These are phyloP conservation scores for Agrilus mali DNA, from an alignment of 2,888 invertebrate species.

Conservation along the genomic window DNA sequence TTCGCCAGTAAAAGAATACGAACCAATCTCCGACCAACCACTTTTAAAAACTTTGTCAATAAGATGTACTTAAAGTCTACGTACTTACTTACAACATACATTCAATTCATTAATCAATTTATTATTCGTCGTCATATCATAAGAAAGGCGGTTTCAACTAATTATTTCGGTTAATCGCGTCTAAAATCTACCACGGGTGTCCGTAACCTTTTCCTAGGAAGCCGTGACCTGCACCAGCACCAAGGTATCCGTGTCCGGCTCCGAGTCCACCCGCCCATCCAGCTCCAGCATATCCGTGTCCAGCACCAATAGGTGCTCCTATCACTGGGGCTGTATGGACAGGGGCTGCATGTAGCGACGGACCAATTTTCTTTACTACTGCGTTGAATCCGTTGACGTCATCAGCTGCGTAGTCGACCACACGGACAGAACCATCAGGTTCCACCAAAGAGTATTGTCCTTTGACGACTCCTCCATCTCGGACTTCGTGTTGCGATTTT, in stretches of 20 bases:
- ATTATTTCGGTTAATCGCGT: too few species aligned
- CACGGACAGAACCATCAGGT: slow-evolving; percentile 34
- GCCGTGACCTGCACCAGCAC: slow-evolving; percentile 2
- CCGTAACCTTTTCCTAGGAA: slow-evolving; percentile 5
- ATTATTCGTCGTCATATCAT: not conserved
- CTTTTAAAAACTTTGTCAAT: too few species aligned
- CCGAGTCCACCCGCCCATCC: slow-evolving; percentile 1
- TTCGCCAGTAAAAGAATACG: too few species aligned
- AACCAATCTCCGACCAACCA: too few species aligned
- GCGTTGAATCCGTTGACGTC: slow-evolving; percentile 25
- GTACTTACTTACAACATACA: not conserved
- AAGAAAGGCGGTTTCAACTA: not conserved
- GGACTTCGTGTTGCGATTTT: slow-evolving; percentile 46
- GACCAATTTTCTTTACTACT: slow-evolving; percentile 27
- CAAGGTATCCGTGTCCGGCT: slow-evolving; percentile 7
- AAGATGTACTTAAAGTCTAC: too few species aligned
- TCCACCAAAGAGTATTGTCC: slow-evolving; percentile 32
- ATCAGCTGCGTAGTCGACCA: slow-evolving; percentile 25
- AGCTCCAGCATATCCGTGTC: not conserved
- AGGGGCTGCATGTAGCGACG: slow-evolving; percentile 14
- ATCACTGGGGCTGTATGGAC: slow-evolving; percentile 4
- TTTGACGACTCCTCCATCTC: slow-evolving; percentile 48
- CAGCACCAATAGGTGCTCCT: slow-evolving; percentile 3
- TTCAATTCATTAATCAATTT: not conserved
- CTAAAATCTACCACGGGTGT: too few species aligned